Evolutionary conservation across 2,113 vertebrate species (phyloP).

Genomic region (Corythornis madagascariensis): DNA sequence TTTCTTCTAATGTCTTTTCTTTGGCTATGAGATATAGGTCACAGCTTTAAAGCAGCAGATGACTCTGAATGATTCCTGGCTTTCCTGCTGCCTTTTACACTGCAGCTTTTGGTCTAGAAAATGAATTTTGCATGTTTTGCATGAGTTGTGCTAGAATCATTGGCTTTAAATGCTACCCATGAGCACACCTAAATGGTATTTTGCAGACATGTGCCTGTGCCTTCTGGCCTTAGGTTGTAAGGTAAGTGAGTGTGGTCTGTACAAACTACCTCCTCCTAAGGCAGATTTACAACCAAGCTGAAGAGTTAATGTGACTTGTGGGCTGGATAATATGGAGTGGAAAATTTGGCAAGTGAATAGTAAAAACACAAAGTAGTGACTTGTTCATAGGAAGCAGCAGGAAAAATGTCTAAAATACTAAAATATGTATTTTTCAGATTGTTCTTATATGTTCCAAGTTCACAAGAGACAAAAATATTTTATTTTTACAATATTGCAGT

Average conservation of each 20-base stretch:
- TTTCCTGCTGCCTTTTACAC: not conserved
- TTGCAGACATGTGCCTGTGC: not conserved
- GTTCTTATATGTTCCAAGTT: not conserved
- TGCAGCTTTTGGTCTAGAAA: not conserved
- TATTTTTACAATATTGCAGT: not conserved
- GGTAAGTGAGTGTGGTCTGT: not conserved
- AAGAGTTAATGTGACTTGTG: not conserved
- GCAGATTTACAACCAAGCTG: not conserved
- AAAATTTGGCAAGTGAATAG: not conserved
- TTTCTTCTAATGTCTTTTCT: constrained; percentile 23
- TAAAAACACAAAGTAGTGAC: not conserved
- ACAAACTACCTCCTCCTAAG: not conserved
- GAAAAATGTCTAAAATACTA: not conserved
- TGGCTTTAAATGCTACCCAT: not conserved
- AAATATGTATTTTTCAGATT: not conserved
- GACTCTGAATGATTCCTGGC: not conserved
- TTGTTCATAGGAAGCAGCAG: not conserved
- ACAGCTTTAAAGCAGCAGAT: constrained; percentile 42
- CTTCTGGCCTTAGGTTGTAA: not conserved
- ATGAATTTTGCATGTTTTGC: not conserved
- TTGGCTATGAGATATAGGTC: constrained; percentile 32
- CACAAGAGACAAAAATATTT: not conserved
- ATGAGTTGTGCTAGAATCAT: not conserved
- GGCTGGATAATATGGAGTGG: not conserved
- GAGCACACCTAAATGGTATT: not conserved